These are phyloP conservation scores for Avahi laniger DNA, from an alignment of 2,797 vertebrate species.

Conservation along the genomic window DNA sequence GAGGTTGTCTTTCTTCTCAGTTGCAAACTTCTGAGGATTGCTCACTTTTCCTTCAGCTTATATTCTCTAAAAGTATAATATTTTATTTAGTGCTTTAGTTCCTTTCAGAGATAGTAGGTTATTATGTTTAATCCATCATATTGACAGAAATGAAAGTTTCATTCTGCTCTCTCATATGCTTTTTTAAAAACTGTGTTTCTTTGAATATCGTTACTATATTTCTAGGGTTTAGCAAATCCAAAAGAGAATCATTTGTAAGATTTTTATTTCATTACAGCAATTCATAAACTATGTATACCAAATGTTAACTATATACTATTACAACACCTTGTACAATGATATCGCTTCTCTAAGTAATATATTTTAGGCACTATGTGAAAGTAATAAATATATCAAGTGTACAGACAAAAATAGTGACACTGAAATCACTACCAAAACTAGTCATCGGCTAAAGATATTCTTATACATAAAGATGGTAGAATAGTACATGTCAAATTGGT, in stretches of 20 bases:
- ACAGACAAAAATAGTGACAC: not conserved
- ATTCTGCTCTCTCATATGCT: not conserved
- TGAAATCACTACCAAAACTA: not conserved
- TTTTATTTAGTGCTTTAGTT: not conserved
- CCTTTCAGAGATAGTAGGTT: not conserved
- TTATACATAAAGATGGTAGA: not conserved
- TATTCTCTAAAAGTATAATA: not conserved
- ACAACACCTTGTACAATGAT: not conserved
- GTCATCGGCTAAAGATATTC: not conserved
- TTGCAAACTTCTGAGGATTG: not conserved
- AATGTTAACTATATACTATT: not conserved
- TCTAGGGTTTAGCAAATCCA: not conserved
- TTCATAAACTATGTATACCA: not conserved
- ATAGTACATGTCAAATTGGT: not conserved
- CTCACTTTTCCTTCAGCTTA: not conserved
- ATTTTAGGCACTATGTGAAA: not conserved
- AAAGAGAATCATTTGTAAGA: not conserved
- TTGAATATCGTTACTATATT: not conserved
- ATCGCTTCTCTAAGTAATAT: not conserved
- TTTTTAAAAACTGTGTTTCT: not conserved
- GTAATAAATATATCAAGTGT: not conserved
- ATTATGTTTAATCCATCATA: not conserved
- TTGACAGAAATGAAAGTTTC: not conserved
- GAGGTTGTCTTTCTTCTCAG: not conserved
- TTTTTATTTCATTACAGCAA: not conserved